These are phyloP conservation scores for Nautilus pompilius DNA, from an alignment of 1,140 invertebrate genomes.

Conservation along the genomic window DNA sequence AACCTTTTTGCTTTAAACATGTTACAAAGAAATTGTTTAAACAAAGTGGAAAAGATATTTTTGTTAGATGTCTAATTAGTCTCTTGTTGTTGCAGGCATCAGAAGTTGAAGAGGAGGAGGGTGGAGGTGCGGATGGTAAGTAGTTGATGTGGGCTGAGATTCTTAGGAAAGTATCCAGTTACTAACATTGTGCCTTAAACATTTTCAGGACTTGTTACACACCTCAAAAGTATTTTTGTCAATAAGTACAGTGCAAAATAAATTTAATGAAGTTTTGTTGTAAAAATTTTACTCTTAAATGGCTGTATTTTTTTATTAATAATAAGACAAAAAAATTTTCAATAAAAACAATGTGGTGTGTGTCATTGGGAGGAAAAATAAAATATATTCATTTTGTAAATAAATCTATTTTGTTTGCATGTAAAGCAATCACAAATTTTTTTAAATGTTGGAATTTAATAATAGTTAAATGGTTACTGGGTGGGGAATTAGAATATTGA, in stretches of 20 bases:
- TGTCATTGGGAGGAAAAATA: too few relatives aligned
- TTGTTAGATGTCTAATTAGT: neutral
- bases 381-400: too few relatives aligned
- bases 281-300: neutral
- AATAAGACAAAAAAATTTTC: too few relatives aligned
- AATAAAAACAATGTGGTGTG: too few relatives aligned
- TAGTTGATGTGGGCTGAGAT: too few relatives aligned
- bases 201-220: neutral
- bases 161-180: too few relatives aligned
- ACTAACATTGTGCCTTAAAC: neutral
- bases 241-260: neutral
- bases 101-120: slow-evolving; percentile 50
- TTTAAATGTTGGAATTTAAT: too few relatives aligned
- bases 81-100: slow-evolving; percentile 44
- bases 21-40: neutral
- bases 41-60: neutral
- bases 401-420: too few relatives aligned
- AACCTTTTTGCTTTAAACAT: too few relatives aligned
- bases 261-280: neutral
- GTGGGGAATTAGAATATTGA: too few relatives aligned
- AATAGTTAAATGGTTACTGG: too few relatives aligned
- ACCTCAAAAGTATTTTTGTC: neutral
- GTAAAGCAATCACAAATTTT: too few relatives aligned
- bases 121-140: slow-evolving; percentile 21
- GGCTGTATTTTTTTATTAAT: neutral